A percentile compares a stretch with the other conserved stretches of the same genome.
phyloP scores from a whole-genome alignment of 2,888 invertebrate species.

The Isotomurus palustris region DNA sequence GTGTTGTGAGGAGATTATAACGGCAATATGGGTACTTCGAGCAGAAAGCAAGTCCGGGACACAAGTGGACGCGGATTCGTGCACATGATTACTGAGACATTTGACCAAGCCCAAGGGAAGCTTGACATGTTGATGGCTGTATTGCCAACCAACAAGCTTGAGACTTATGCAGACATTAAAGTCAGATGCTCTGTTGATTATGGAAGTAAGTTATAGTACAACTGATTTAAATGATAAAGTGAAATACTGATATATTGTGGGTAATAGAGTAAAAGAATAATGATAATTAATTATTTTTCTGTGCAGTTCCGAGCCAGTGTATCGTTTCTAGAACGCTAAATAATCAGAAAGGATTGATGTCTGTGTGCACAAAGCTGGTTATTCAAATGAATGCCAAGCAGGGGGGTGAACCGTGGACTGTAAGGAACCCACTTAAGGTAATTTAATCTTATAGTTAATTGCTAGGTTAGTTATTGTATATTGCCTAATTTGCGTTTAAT shows the following conservation, averaged over 20 bases:
- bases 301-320: constrained; percentile 54
- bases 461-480: neutral
- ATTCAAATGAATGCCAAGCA: constrained; percentile 77
- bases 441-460: neutral
- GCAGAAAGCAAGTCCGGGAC: neutral
- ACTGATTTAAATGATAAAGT: too few relatives aligned
- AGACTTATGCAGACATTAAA: constrained; percentile 56
- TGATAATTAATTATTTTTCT: neutral
- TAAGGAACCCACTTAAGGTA: constrained; percentile 14
- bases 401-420: constrained; percentile 34
- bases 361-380: constrained; percentile 68
- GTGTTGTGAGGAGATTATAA: neutral
- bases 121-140: constrained; percentile 52
- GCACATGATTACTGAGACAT: constrained; percentile 15
- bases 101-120: neutral
- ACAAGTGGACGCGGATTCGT: constrained; percentile 7
- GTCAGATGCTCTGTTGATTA: constrained; percentile 48
- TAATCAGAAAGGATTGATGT: constrained; percentile 16
- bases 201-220: constrained; percentile 25
- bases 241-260: neutral
- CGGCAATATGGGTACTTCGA: neutral
- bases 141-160: constrained; percentile 53
- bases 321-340: constrained; percentile 50
- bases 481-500: neutral
- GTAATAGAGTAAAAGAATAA: neutral